These are phyloP conservation scores for Ataeniobius toweri DNA, from an alignment of 2,797 vertebrate species.

Conservation along the genomic window DNA sequence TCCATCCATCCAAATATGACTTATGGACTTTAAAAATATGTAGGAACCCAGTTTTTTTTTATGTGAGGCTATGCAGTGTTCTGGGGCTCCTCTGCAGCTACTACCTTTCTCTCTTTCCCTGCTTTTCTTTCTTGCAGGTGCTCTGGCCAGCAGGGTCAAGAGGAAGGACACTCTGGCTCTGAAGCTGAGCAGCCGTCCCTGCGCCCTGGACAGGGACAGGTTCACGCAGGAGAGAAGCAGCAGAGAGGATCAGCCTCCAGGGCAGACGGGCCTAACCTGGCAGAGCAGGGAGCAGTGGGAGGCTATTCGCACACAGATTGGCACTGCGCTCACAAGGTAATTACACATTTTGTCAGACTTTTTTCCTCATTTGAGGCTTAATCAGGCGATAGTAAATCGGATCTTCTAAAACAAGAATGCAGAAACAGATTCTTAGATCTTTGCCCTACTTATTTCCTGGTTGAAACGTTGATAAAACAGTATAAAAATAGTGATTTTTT, in stretches of 20 bases:
- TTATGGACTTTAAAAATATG: neutral
- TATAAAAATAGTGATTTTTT: slow-evolving; percentile 65
- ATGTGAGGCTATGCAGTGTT: neutral
- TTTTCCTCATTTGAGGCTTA: slow-evolving; percentile 2
- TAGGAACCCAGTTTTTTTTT: neutral
- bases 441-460: slow-evolving; percentile 62
- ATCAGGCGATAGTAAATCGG: slow-evolving; percentile 16
- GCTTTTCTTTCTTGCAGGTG: slow-evolving; percentile 75
- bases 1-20: too few species aligned
- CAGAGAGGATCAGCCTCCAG: slow-evolving; percentile 76
- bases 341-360: neutral
- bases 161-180: slow-evolving; percentile 97
- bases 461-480: slow-evolving; percentile 53
- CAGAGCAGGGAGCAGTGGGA: slow-evolving; percentile 98
- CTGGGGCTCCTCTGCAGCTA: neutral
- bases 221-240: slow-evolving; percentile 66
- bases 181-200: slow-evolving; percentile 85
- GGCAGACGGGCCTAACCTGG: slow-evolving; percentile 87
- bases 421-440: slow-evolving; percentile 44
- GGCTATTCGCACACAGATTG: slow-evolving; percentile 94
- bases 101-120: slow-evolving; percentile 18
- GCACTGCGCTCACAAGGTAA: slow-evolving; percentile 91
- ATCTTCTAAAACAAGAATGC: slow-evolving; percentile 23
- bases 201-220: slow-evolving; percentile 68
- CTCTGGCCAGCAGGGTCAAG: slow-evolving; percentile 91